A percentile compares a stretch with the other conserved stretches of the same genome.
These are phyloP conservation scores for Oryzias melastigma DNA, from an alignment of 2,113 vertebrate genomes.

Conservation along the genomic window DNA sequence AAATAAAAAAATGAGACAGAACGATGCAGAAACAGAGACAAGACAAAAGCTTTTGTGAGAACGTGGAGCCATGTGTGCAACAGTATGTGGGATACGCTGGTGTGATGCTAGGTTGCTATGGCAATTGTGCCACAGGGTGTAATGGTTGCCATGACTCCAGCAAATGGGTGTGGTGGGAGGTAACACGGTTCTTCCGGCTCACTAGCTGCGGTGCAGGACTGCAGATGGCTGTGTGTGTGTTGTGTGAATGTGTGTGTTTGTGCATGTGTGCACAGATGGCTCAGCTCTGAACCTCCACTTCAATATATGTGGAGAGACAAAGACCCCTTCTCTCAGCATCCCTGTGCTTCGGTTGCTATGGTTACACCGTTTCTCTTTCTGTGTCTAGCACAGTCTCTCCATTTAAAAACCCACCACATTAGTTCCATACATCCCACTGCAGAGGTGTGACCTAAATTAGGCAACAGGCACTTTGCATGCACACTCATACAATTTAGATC, in stretches of 20 bases:
- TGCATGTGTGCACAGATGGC: conserved; percentile 44
- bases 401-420: conserved; percentile 37
- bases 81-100: conserved; percentile 40
- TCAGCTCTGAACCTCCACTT: conserved; percentile 42
- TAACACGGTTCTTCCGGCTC: conserved; percentile 42
- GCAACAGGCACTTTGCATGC: conserved; percentile 1
- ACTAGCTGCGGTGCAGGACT: conserved; percentile 55
- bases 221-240: conserved; percentile 62
- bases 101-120: conserved; percentile 56
- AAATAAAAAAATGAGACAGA: conserved; percentile 1
- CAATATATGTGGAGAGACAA: conserved; percentile 52
- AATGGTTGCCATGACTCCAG: conserved; percentile 61
- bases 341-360: conserved; percentile 61
- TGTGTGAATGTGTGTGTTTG: conserved; percentile 11
- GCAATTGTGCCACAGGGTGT: conserved; percentile 57
- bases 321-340: conserved; percentile 57
- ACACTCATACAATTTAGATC: conserved; percentile 13
- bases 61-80: conserved; percentile 24
- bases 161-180: conserved; percentile 54
- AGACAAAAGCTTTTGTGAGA: conserved; percentile 9
- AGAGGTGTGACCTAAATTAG: conserved; percentile 67
- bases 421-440: conserved; percentile 38
- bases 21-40: not conserved
- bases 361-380: conserved; percentile 44
- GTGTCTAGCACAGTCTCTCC: conserved; percentile 20